A percentile compares a stretch with the other conserved stretches of the same genome.
Evolutionary conservation across 2,113 vertebrate genomes (phyloP).

Genomic region (Myrmophylax atrothorax): DNA sequence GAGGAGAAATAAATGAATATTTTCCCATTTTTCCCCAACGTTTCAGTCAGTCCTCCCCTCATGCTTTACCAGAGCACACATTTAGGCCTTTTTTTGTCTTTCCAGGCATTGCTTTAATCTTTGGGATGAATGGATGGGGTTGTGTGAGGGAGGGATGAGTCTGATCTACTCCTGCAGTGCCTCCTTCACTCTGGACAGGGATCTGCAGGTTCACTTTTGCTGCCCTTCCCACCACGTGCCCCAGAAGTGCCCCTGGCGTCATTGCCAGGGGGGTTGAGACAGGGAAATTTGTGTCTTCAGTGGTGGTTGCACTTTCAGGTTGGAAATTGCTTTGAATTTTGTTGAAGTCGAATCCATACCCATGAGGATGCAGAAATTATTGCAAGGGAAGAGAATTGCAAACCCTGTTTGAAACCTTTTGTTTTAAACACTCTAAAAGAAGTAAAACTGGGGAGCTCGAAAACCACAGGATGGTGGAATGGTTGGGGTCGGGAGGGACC

Average conservation of each 20-base stretch:
- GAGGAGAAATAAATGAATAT: neutral
- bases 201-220: neutral
- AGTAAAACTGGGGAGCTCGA: neutral
- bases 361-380: accelerated
- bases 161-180: neutral
- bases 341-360: neutral
- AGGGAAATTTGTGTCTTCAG: accelerated
- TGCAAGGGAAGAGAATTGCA: neutral
- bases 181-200: neutral
- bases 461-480: neutral
- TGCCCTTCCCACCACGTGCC: neutral
- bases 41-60: neutral
- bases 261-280: neutral
- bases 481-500: neutral
- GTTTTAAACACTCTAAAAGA: neutral
- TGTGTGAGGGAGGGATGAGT: neutral
- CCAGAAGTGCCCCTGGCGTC: neutral
- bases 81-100: neutral
- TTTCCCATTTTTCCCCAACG: accelerated
- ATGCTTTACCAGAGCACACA: neutral
- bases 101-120: neutral
- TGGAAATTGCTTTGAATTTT: neutral
- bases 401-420: neutral
- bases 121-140: neutral
- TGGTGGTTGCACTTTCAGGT: accelerated